Conservation (phyloP, 1,140 invertebrate species). For the Euglossa dilemma region DNA sequence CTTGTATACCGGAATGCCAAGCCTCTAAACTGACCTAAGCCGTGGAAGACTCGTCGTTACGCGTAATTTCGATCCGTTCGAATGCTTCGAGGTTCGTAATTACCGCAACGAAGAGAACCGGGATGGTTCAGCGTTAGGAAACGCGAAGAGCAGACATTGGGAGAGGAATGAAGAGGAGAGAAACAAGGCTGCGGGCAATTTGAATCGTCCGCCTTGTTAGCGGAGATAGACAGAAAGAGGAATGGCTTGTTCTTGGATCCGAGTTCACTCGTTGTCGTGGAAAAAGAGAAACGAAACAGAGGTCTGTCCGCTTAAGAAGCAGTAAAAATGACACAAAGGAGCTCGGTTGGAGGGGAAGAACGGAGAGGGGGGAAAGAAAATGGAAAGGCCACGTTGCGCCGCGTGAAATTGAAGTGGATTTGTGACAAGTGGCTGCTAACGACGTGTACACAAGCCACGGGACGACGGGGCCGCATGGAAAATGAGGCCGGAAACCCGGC, state of each 20-base stretch:
- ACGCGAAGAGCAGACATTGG: background rate
- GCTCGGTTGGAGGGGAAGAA: background rate
- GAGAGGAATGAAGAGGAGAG: conserved; percentile 19
- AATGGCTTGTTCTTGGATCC: background rate
- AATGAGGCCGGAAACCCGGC: conserved; percentile 59
- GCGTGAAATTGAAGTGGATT: conserved; percentile 67
- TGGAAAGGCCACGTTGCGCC: conserved; percentile 6
- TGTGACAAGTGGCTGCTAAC: conserved; percentile 72
- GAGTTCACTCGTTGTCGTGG: background rate
- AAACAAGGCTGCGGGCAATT: conserved; percentile 62
- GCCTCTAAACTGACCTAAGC: conserved; percentile 1
- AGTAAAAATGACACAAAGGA: conserved; percentile 24
- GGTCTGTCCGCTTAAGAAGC: conserved; percentile 24
- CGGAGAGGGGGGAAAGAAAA: background rate
- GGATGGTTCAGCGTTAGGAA: conserved; percentile 35
- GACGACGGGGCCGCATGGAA: conserved; percentile 42
- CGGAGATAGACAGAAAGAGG: conserved; percentile 61
- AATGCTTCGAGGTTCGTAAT: conserved; percentile 23
- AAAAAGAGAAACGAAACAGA: background rate
- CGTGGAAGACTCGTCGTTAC: conserved; percentile 9
- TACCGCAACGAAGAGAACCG: background rate
- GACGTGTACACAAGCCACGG: conserved; percentile 69
- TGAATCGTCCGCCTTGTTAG: conserved; percentile 72
- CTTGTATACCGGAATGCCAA: too few relatives aligned
- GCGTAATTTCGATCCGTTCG: conserved; percentile 52